These are phyloP conservation scores for Xiphophorus hellerii DNA, from an alignment of 2,113 vertebrate species.

Conservation along the genomic window DNA sequence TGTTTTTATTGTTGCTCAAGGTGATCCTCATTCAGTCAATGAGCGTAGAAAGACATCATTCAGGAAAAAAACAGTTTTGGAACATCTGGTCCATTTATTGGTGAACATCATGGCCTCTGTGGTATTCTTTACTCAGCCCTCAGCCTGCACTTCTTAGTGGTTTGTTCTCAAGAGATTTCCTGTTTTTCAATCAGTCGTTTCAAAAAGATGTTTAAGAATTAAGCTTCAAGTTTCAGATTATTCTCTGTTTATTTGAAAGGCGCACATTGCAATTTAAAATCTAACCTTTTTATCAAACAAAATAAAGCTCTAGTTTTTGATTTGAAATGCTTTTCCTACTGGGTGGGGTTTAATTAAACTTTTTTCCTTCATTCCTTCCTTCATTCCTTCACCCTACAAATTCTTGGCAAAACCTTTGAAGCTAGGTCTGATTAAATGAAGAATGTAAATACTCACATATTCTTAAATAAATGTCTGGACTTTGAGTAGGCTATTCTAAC, in stretches of 20 bases:
- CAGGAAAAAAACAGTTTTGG: not conserved
- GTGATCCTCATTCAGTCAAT: not conserved
- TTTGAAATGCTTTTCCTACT: not conserved
- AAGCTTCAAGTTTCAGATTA: not conserved
- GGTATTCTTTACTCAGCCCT: slow-evolving; percentile 26
- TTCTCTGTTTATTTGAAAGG: not conserved
- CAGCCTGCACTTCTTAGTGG: not conserved
- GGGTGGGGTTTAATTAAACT: not conserved
- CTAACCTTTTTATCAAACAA: not conserved
- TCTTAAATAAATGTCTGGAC: not conserved
- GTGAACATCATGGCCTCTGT: slow-evolving; percentile 49
- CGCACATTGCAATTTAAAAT: not conserved
- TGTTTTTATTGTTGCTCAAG: slow-evolving; percentile 25
- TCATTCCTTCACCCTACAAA: not conserved
- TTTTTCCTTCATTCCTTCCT: not conserved
- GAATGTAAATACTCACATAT: not conserved
- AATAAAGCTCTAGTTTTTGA: not conserved
- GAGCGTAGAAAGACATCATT: not conserved
- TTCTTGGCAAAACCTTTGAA: not conserved
- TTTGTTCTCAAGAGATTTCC: not conserved
- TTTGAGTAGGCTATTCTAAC: not conserved
- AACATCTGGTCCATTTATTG: slow-evolving; percentile 1
- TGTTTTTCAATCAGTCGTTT: not conserved
- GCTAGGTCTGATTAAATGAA: not conserved
- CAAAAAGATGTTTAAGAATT: not conserved